Evolutionary conservation across 2,888 invertebrate species (phyloP), one percentile per base, ranked within the genome.

Genomic region (Argyresthia albistria): DNA sequence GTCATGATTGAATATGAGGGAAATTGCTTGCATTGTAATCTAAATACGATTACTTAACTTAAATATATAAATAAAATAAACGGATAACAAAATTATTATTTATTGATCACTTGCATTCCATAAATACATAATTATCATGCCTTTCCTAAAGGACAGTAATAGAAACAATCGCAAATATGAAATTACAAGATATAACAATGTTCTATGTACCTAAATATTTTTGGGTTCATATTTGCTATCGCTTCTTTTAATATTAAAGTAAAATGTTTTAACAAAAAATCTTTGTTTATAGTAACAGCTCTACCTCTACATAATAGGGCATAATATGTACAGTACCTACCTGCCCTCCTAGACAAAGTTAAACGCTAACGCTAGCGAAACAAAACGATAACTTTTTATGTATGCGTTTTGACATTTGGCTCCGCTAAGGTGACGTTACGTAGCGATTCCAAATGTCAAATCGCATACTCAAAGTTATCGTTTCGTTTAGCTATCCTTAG

Each of bases 31-130:
- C 25, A 25, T 25, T 25, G 25, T 6, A 25, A 6, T 25, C 6
- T 25, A 25, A 25, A 2, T 25, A 4, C 25, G 25, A 25, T 25
- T 25, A 25, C n/a, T n/a, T n/a, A n/a, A n/a, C n/a, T n/a, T n/a
- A n/a, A n/a, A 8, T 8, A 36, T 25, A 16, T 46, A 16, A 46
- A 46, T 25, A 15, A 48, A 48, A 8, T 35, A 47, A 9, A 35
- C 47, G 9, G 63, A 61, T 66, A 73, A 76, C 64, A 70, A 74
- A 69, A 72, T 69, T 60, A 71, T 67, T 58, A 66, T 78, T 78
- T 76, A 77, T 45, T 78, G 61, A 75, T 79, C 73, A 75, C 73
- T 65, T 71, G 69, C 73, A 75, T 73, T 72, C 65, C 68, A 76
- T 25, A 25, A 25, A 25, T 73, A 80, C n/a, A 79, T 75, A 76